Base-by-base conservation (phyloP, 1,140 invertebrate genomes). In the Manduca sexta region DNA sequence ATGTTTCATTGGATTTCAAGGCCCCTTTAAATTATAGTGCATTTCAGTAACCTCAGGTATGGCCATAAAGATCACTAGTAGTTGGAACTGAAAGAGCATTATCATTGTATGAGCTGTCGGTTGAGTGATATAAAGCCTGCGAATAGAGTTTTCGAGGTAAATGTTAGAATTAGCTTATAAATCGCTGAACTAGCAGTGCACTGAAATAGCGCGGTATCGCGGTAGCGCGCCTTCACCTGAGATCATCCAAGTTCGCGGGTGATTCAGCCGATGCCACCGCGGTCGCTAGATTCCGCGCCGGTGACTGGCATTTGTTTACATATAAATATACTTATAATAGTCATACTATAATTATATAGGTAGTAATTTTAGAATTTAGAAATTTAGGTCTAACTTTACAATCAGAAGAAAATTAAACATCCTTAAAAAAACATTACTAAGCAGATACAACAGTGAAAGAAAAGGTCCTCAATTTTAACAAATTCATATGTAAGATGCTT, bases 151-250 rank as follows among this genome's bases (percentile, higher is more conserved):
- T 46, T 45, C 15, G 21, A 17, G 43, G 43, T 34, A 21, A 29
- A 18, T 33, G 42, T 33, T 45, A 40, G 40, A 52, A 33, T 31
- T 38, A 31, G 11, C 38, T 7, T n/a, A n/a, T 2, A 18, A 16
- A 17, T 12, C 10, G 11, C 14, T 17, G 29, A 30, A 41, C 18
- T 13, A 30, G 35, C 34, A 18, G 33, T 42, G 38, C 46, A 45
- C 50, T 50, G 37, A 53, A 58, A 53, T 58, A 50, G 52, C 43
- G n/a, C 10, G 47, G 26, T 29, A 45, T 43, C 8, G 16, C 14
- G 38, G n/a, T n/a, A n/a, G n/a, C n/a, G 16, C 47, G 43, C 30
- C 10, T 45, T 35, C 45, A 58, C 56, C 56, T 58, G 51, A 49
- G 30, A 52, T 49, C 47, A 43, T 46, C 38, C 45, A 52, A 47